These are phyloP conservation scores for Barypeithes pellucidus DNA, from an alignment of 2,888 invertebrate species.

Conservation along the genomic window DNA sequence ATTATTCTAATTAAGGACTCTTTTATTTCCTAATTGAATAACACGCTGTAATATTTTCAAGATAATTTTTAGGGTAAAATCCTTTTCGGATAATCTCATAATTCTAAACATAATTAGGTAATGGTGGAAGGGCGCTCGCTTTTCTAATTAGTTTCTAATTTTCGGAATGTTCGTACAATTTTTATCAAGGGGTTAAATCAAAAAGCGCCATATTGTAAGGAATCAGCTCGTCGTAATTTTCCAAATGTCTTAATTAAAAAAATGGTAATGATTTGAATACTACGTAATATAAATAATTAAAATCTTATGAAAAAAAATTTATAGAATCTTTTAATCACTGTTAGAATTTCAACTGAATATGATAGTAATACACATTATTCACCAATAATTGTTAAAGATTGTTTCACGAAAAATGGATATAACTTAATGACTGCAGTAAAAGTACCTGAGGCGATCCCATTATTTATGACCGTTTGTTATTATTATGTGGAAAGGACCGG, in stretches of 20 bases:
- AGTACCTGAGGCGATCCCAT: too few species aligned
- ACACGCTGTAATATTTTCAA: not conserved
- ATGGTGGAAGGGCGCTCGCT: not conserved
- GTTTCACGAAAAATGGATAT: too few species aligned
- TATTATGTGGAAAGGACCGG: too few species aligned
- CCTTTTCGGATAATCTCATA: constrained; percentile 4
- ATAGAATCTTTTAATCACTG: too few species aligned
- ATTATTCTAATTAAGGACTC: not conserved
- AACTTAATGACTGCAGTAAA: too few species aligned
- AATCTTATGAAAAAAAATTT: too few species aligned
- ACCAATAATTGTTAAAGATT: too few species aligned
- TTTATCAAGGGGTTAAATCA: not conserved
- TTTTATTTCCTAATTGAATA: constrained; percentile 7
- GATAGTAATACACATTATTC: too few species aligned
- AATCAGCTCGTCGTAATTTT: not conserved
- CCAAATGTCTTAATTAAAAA: not conserved
- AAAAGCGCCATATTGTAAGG: not conserved
- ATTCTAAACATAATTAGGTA: not conserved
- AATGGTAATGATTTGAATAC: not conserved
- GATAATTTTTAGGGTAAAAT: constrained; percentile 5
- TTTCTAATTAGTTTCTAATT: constrained; percentile 12
- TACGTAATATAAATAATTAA: too few species aligned
- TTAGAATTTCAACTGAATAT: too few species aligned
- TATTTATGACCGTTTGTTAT: too few species aligned
- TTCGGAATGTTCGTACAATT: not conserved